Base-by-base conservation (phyloP, 2,797 vertebrate species). In the Xenopus petersii region DNA sequence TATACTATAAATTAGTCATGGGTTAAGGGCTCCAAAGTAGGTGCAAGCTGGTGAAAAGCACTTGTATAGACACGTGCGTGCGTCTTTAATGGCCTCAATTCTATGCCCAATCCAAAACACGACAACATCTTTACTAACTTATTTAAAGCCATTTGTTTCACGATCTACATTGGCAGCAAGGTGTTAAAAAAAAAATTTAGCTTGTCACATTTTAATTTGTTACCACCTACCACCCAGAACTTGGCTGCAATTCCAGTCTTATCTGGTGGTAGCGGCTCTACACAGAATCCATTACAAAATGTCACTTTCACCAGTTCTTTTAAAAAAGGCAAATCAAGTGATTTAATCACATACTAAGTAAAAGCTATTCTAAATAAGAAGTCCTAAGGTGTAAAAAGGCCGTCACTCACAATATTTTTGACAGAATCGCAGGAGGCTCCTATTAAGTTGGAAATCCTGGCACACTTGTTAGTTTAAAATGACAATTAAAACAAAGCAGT, bases 401-500 rank as follows among this genome's bases (percentile, higher is more conserved):
- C 49, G 56, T 48, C 36, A 61, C 66, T 78, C 75, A 79, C 76
- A 79, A 79, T 79, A 79, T 79, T 74, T 78, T 73, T 73, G 71
- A 79, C 66, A 71, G 69, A 74, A 79, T 26, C 76, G 26, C 61
- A 51, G 67, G 67, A 67, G 71, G 67, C 55, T 65, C 59, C 71
- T 74, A 74, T 79, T 79, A 67, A 59, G 46, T 65, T 60, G 46
- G 71, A 74, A 74, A 74, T 70, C 30, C 76, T 79, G 76, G 76
- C 76, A 79, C 61, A 69, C 65, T 49, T 79, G 76, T 74, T 79
- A 74, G 71, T 55, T 74, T 74, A 74, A 79, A 79, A 79, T 79
- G 76, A 79, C 76, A 74, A 79, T 79, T 79, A 78, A 79, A 79
- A 79, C 76, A 79, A 79, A 79, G 76, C 76, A 70, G 76, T 79